phyloP scores from a whole-genome alignment of 2,888 invertebrate species.

The Octonoba sinensis region DNA sequence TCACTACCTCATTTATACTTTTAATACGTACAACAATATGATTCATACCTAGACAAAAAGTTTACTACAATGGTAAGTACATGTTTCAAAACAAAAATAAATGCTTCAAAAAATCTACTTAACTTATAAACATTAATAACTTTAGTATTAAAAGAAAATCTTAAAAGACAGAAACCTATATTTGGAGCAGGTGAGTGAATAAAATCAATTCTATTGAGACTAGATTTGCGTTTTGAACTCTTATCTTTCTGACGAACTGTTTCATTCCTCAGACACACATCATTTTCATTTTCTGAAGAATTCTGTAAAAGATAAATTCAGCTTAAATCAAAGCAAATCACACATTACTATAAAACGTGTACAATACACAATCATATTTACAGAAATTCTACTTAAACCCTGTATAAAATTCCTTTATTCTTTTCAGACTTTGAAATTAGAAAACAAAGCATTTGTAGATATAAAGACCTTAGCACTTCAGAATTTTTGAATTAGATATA shows the following conservation, averaged over 20 bases:
- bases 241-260: slow-evolving; percentile 74
- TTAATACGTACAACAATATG: no score
- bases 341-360: no score
- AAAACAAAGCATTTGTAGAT: no score
- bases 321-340: no score
- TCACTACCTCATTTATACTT: no score
- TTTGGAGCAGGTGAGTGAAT: slow-evolving; percentile 25
- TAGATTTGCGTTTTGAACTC: slow-evolving; percentile 78
- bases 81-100: background rate
- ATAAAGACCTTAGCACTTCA: no score
- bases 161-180: slow-evolving; percentile 24
- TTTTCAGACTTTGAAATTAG: no score
- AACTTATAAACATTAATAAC: background rate
- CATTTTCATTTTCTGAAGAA: slow-evolving; percentile 40
- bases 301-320: slow-evolving; percentile 20
- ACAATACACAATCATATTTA: no score
- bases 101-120: background rate
- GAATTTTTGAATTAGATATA: no score
- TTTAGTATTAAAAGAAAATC: background rate
- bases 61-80: background rate
- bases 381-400: no score
- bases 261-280: slow-evolving; percentile 9
- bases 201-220: slow-evolving; percentile 75
- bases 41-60: no score
- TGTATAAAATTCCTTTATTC: no score